phyloP scores from a whole-genome alignment of 2,797 vertebrate species.

The Emydoidea blandingii region DNA sequence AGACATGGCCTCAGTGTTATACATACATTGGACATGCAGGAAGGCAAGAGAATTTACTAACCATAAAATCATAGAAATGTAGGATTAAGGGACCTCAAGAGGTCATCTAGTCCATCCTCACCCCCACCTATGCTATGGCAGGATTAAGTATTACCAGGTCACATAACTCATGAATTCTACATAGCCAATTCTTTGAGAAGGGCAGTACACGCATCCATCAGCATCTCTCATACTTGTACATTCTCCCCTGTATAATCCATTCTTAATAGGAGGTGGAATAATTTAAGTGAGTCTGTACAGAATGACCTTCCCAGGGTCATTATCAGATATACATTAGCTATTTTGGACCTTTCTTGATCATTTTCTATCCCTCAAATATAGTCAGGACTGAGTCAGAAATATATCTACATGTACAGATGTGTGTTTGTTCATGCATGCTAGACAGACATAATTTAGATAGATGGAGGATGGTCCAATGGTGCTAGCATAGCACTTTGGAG shows the following conservation, averaged over 20 bases:
- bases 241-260: fast-evolving
- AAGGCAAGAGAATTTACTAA: not conserved
- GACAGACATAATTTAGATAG: not conserved
- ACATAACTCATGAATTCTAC: not conserved
- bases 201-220: not conserved
- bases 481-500: not conserved
- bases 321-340: not conserved
- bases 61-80: too few relatives aligned
- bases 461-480: not conserved
- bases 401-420: fast-evolving
- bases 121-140: too few relatives aligned
- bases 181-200: not conserved
- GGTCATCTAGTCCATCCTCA: too few relatives aligned
- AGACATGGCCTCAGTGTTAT: not conserved
- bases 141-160: too few relatives aligned
- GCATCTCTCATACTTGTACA: not conserved
- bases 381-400: not conserved
- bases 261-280: not conserved
- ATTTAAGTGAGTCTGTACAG: not conserved
- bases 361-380: not conserved
- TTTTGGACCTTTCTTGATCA: not conserved
- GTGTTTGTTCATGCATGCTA: fast-evolving
- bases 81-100: too few relatives aligned
- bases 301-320: fast-evolving
- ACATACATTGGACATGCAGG: not conserved